Conservation (phyloP, 2,797 vertebrate genomes). For the Pipistrellus nathusii region DNA sequence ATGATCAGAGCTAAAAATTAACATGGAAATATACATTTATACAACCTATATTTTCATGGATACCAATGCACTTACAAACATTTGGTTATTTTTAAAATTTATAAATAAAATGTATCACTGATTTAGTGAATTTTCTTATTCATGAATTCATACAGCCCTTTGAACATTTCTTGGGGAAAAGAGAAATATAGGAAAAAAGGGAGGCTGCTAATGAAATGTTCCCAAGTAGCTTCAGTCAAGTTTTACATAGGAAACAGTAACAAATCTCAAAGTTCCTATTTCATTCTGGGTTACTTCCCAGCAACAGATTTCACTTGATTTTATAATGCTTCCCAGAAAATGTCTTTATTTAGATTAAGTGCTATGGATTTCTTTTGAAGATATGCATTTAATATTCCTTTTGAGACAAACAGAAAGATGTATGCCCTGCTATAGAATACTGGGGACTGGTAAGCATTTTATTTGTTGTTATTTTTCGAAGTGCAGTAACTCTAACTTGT, state of each 20-base stretch:
- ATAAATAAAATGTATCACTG: neutral
- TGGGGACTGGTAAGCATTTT: constrained; percentile 56
- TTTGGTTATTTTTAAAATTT: constrained; percentile 4
- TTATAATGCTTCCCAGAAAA: constrained; percentile 49
- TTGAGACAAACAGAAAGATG: constrained; percentile 35
- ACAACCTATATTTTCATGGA: neutral
- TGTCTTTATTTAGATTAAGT: constrained; percentile 38
- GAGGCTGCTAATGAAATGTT: neutral
- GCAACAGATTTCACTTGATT: neutral
- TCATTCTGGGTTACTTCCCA: constrained; percentile 34
- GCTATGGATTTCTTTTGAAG: constrained; percentile 34
- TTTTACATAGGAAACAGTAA: constrained; percentile 6
- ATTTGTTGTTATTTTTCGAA: constrained; percentile 58
- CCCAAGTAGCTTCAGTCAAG: neutral
- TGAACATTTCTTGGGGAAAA: neutral
- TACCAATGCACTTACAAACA: neutral
- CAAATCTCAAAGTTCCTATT: constrained; percentile 28
- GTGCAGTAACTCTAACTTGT: constrained; percentile 56
- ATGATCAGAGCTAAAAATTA: neutral
- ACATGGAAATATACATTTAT: neutral
- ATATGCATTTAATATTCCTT: constrained; percentile 69
- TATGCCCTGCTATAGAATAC: neutral
- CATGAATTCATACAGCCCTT: neutral
- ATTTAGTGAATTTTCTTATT: neutral
- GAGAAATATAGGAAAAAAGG: neutral